These are phyloP conservation scores for Alentia gelatinosa DNA, from an alignment of 2,888 invertebrate species.

Conservation along the genomic window DNA sequence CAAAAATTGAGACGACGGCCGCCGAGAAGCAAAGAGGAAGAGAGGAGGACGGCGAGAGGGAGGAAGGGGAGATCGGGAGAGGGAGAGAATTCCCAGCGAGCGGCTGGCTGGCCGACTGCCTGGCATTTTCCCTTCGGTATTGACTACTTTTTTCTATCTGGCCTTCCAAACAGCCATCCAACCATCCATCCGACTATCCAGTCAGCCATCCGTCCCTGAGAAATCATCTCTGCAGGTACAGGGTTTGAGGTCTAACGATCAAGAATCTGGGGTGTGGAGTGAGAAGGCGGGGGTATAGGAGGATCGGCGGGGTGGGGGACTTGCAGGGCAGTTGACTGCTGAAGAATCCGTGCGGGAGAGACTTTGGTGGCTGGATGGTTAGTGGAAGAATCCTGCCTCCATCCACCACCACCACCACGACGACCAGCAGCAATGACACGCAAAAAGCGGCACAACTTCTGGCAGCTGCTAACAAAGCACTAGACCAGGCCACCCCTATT, in stretches of 20 bases:
- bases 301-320: not conserved
- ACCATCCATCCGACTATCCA: not conserved
- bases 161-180: not conserved
- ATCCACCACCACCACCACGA: not conserved
- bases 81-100: not conserved
- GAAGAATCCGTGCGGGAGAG: too few species aligned
- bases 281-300: not conserved
- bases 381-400: not conserved
- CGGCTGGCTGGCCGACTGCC: not conserved
- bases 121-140: constrained; percentile 24
- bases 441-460: constrained; percentile 25
- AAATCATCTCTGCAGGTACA: not conserved
- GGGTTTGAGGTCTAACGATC: too few species aligned
- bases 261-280: not conserved
- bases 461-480: constrained; percentile 41
- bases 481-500: constrained; percentile 33
- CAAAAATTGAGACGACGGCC: constrained; percentile 6
- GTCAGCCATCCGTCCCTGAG: not conserved
- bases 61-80: not conserved
- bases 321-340: too few species aligned
- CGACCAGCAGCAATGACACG: not conserved
- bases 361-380: too few species aligned
- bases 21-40: not conserved
- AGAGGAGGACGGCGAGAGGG: not conserved
- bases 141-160: constrained; percentile 11